Conservation (phyloP, 2,888 invertebrate species). For the Ryuthela nishihirai region DNA sequence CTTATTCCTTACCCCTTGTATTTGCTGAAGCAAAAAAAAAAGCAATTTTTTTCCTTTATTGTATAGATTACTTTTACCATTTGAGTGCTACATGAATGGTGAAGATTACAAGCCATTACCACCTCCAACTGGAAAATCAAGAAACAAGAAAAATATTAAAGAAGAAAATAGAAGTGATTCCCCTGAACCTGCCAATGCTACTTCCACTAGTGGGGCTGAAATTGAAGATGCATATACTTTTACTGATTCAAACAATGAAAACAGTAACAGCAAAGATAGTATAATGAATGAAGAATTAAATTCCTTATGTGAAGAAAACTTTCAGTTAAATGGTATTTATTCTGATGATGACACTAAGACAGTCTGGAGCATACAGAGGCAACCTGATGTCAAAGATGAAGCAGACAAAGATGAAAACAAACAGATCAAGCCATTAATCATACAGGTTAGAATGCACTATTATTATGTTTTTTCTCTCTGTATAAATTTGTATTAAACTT, state of each 20-base stretch:
- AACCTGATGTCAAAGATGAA: constrained; percentile 26
- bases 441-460: constrained; percentile 19
- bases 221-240: constrained; percentile 23
- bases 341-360: constrained; percentile 35
- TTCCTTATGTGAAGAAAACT: constrained; percentile 13
- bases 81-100: constrained; percentile 43
- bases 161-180: no score
- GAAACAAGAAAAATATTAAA: constrained; percentile 26
- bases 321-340: background rate
- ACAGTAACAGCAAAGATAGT: constrained; percentile 33
- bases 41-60: constrained; percentile 3
- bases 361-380: constrained; percentile 34
- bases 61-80: constrained; percentile 44
- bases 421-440: constrained; percentile 28
- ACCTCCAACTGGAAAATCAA: constrained; percentile 50
- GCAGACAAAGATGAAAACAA: constrained; percentile 31
- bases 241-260: constrained; percentile 32
- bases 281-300: constrained; percentile 27
- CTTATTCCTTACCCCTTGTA: background rate
- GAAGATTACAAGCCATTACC: constrained; percentile 34
- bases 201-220: constrained; percentile 4
- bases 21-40: background rate
- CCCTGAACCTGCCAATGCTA: background rate
- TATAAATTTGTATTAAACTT: no score
- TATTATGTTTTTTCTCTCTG: no score